Percentiles rank a stretch among this genome's conserved stretches.
Evolutionary conservation across 1,140 invertebrate species (phyloP).

Genomic region (Metaphire vulgaris): DNA sequence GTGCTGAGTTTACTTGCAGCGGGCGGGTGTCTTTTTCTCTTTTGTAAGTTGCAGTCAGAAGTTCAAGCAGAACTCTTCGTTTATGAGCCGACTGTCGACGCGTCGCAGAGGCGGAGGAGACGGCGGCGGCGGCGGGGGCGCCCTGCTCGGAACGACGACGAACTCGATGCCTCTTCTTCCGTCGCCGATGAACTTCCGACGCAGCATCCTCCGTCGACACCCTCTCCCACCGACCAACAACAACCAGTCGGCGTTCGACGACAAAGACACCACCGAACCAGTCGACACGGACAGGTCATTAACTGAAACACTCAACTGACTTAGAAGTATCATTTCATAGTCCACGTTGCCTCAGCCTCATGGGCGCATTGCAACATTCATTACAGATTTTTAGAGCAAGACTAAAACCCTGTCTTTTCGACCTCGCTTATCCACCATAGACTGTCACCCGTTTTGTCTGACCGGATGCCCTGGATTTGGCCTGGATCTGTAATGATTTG

Average conservation of each 20-base stretch:
- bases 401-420: too few relatives aligned
- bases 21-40: too few relatives aligned
- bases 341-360: too few relatives aligned
- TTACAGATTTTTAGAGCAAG: too few relatives aligned
- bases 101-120: slow-evolving; percentile 67
- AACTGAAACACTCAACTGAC: not conserved
- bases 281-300: not conserved
- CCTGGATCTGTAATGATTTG: too few relatives aligned
- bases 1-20: too few relatives aligned
- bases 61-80: slow-evolving; percentile 84
- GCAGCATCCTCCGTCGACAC: not conserved
- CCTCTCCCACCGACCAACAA: not conserved
- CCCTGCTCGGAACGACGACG: slow-evolving; percentile 52
- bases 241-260: not conserved
- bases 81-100: slow-evolving; percentile 76
- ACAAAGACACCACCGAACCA: not conserved
- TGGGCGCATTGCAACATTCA: too few relatives aligned
- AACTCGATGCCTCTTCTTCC: not conserved
- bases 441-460: too few relatives aligned
- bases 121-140: slow-evolving; percentile 48
- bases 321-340: too few relatives aligned
- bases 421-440: too few relatives aligned
- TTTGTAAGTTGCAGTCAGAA: slow-evolving; percentile 54
- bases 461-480: too few relatives aligned
- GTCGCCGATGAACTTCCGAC: slow-evolving; percentile 7